These are phyloP conservation scores for Cyprinodon tularosa DNA, from an alignment of 2,113 vertebrate genomes.

Conservation along the genomic window DNA sequence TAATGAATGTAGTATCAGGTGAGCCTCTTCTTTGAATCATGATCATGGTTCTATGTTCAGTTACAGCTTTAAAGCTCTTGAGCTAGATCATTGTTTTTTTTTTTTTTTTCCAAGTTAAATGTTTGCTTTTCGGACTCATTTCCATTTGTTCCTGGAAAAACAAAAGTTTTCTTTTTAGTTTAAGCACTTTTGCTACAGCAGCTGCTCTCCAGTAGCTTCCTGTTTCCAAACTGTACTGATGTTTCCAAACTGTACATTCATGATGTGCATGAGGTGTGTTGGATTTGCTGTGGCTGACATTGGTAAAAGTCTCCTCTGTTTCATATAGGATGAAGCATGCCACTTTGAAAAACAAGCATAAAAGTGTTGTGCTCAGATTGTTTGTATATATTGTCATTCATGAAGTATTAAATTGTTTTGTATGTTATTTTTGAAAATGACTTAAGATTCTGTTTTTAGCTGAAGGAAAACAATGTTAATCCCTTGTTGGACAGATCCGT, in stretches of 20 bases:
- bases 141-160: slow-evolving; percentile 49
- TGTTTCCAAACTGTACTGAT: slow-evolving; percentile 58
- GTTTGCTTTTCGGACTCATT: slow-evolving; percentile 57
- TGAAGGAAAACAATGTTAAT: neutral
- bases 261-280: slow-evolving; percentile 69
- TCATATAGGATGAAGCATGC: slow-evolving; percentile 61
- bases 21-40: slow-evolving; percentile 10
- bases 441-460: slow-evolving; percentile 5
- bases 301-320: slow-evolving; percentile 44
- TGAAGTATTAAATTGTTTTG: slow-evolving; percentile 59
- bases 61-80: slow-evolving; percentile 2
- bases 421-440: slow-evolving; percentile 40
- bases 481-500: slow-evolving; percentile 20
- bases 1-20: slow-evolving; percentile 46
- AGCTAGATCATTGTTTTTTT: slow-evolving; percentile 20
- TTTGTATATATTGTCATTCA: slow-evolving; percentile 52
- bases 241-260: slow-evolving; percentile 64
- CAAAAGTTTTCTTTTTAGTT: slow-evolving; percentile 26
- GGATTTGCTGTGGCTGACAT: slow-evolving; percentile 50
- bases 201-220: slow-evolving; percentile 59
- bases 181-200: slow-evolving; percentile 55
- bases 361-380: slow-evolving; percentile 55
- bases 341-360: slow-evolving; percentile 48
- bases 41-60: slow-evolving; percentile 22
- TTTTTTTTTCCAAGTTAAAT: slow-evolving; percentile 43